These are phyloP conservation scores for Mesoclemmys tuberculata DNA, from an alignment of 2,113 vertebrate species.

Conservation along the genomic window DNA sequence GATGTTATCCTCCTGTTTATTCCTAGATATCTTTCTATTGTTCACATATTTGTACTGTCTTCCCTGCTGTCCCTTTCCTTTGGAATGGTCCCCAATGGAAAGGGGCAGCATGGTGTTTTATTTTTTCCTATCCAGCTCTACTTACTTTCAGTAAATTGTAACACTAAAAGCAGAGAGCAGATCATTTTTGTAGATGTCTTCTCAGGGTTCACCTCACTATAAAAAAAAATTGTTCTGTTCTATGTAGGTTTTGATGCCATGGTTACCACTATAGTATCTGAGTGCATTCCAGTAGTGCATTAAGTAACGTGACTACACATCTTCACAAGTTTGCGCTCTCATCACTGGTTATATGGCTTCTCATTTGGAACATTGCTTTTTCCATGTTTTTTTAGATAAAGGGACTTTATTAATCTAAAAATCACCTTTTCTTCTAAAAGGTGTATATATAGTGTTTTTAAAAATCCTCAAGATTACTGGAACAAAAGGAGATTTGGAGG, in stretches of 20 bases:
- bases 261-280: background rate
- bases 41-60: background rate
- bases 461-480: constrained; percentile 28
- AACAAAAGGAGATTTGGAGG: background rate
- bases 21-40: background rate
- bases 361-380: constrained; percentile 45
- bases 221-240: background rate
- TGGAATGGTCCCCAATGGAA: background rate
- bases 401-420: constrained; percentile 54
- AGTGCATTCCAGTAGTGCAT: background rate
- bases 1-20: background rate
- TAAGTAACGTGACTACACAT: background rate
- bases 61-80: background rate
- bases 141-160: background rate
- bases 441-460: constrained; percentile 53
- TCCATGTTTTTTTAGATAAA: background rate
- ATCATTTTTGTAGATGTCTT: background rate
- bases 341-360: background rate
- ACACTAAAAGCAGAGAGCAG: background rate
- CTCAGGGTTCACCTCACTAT: background rate
- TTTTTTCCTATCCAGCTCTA: background rate
- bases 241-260: background rate
- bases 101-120: background rate
- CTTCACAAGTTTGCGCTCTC: background rate
- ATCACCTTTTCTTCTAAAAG: constrained; percentile 7